A percentile compares a stretch with the other conserved stretches of the same genome.
phyloP scores from a whole-genome alignment of 2,113 vertebrate species.

The Mirza zaza region DNA sequence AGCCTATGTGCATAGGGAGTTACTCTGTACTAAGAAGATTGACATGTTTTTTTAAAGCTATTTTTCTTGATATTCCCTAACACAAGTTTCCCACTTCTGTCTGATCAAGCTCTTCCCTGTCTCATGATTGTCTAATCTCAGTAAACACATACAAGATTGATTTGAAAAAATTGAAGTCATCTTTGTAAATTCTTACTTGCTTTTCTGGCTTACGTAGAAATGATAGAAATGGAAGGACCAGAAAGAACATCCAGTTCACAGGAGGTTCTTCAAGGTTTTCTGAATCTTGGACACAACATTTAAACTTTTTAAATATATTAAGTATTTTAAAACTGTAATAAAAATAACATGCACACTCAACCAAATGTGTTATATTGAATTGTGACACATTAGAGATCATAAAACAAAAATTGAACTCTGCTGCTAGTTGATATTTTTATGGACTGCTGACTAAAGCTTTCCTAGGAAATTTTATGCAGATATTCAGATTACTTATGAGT shows the following conservation, averaged over 20 bases:
- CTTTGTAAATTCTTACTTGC: slow-evolving; percentile 5
- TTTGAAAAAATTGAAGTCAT: neutral
- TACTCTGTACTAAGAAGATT: neutral
- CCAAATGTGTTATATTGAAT: neutral
- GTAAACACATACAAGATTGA: neutral
- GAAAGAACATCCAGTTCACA: neutral
- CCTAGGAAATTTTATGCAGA: neutral
- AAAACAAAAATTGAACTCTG: slow-evolving; percentile 11
- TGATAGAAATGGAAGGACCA: neutral
- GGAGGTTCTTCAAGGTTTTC: neutral
- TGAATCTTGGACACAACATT: neutral
- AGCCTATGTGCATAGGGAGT: neutral
- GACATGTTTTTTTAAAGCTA: neutral
- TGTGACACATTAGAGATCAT: neutral
- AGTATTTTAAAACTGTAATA: slow-evolving; percentile 24
- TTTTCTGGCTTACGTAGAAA: slow-evolving; percentile 41
- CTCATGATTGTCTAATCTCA: neutral
- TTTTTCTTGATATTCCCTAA: neutral
- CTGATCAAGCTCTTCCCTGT: neutral
- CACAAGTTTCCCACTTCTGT: neutral
- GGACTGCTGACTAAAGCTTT: neutral
- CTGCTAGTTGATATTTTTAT: slow-evolving; percentile 27
- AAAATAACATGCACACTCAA: neutral
- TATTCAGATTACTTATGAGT: neutral
- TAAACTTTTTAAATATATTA: slow-evolving; percentile 32